Evolutionary conservation across 92 coral and sea anemone species (phyloP), one percentile per base, ranked within the genome.

Genomic region (Ricordea florida): DNA sequence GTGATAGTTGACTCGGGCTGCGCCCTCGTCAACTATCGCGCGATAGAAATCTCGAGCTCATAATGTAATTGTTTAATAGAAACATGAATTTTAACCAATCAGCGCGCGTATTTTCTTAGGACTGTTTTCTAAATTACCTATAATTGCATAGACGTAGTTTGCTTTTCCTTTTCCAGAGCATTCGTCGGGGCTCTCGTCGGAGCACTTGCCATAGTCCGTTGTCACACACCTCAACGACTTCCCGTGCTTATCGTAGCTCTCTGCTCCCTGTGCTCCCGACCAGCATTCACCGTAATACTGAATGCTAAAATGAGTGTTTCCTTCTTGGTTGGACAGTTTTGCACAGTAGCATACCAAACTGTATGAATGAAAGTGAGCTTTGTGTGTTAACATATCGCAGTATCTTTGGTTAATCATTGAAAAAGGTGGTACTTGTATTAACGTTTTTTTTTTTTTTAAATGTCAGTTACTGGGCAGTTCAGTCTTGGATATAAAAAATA

Each of bases 281-380:
- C 92, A 86, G 37, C 92, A 86, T 57, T 86, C 92, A 6, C 84
- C 92, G 40, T 74, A 86, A 26, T 59, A 81, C 59, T 86, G 92
- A 30, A 86, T 79, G 3, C 92, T 87, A 58, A 86, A 86, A 16
- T 57, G 31, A 6, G 32, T 31, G 79, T 67, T 43, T 2, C 84
- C 92, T 21, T 53, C 60, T 2, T n/a, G 57, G 3, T 71, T 25
- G 5, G 92, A 45, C 55, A 49, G 27, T 26, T 73, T 80, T 25
- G 87, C 87, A 42, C 92, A 86, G 13, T 79, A 74, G 14, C 92
- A 86, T 29, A 83, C 87, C 23, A 81, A 57, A 41, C 91, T 86
- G 18, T 2, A 26, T 10, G 3, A 20, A 2, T 8, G 8, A 37
- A 37, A n/a, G n/a, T n/a, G n/a, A n/a, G n/a, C n/a, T n/a, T n/a